phyloP scores from a whole-genome alignment of 2,888 invertebrate species.

The Mylabris sibirica region DNA sequence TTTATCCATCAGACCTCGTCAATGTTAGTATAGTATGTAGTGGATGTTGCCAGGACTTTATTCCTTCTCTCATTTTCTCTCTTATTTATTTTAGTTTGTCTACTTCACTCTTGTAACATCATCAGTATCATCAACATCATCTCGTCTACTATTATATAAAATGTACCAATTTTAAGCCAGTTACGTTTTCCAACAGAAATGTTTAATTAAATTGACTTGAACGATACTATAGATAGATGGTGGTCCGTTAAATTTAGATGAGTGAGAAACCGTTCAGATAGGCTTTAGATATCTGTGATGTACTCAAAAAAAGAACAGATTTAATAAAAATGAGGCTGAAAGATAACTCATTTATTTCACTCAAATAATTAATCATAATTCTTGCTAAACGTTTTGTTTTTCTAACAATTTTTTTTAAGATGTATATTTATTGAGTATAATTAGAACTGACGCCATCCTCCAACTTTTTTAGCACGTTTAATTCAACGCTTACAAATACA shows the following conservation, averaged over 20 bases:
- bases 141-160: background rate
- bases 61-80: background rate
- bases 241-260: conserved; percentile 6
- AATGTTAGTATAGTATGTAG: conserved; percentile 35
- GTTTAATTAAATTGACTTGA: conserved; percentile 33
- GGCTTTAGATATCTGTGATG: conserved; percentile 36
- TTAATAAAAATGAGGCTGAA: conserved; percentile 31
- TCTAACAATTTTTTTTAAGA: background rate
- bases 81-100: background rate
- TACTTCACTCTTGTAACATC: background rate
- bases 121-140: no score
- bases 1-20: conserved; percentile 48
- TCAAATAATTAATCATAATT: background rate
- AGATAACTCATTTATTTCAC: background rate
- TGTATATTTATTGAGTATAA: background rate
- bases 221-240: conserved; percentile 9
- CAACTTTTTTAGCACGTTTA: background rate
- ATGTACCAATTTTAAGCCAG: conserved; percentile 29
- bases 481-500: background rate
- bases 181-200: conserved; percentile 17
- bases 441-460: background rate
- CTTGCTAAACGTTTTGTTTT: background rate
- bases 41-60: conserved; percentile 20
- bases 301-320: conserved; percentile 28
- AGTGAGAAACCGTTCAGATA: conserved; percentile 31